These are phyloP conservation scores for Camelus dromedarius DNA, from an alignment of 2,113 vertebrate genomes.

Conservation along the genomic window DNA sequence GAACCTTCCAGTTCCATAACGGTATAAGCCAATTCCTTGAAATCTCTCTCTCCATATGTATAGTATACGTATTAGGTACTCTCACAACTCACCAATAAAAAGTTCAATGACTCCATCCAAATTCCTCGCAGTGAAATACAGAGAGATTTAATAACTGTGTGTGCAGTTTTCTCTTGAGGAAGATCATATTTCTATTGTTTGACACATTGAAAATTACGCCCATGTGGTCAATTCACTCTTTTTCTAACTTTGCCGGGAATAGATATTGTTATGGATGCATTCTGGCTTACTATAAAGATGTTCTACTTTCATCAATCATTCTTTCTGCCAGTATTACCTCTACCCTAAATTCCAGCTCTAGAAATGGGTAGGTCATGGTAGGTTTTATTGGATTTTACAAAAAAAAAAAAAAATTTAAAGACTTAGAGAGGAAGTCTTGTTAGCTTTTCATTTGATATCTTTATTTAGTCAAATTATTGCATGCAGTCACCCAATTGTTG, in stretches of 20 bases:
- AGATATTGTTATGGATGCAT: not conserved
- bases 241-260: not conserved
- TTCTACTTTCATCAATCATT: not conserved
- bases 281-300: not conserved
- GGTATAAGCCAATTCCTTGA: not conserved
- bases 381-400: not conserved
- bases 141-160: not conserved
- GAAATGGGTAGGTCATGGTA: not conserved
- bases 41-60: no score
- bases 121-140: not conserved
- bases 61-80: not conserved
- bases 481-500: not conserved
- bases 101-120: not conserved
- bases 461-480: conserved; percentile 19
- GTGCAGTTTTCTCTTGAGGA: not conserved
- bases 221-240: not conserved
- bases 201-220: not conserved
- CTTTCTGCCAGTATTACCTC: not conserved
- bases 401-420: not conserved
- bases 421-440: not conserved
- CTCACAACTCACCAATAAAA: not conserved
- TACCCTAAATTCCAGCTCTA: not conserved
- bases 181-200: not conserved
- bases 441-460: not conserved
- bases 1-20: not conserved